Percentiles rank a stretch among this genome's conserved stretches.
These are phyloP conservation scores for Aphyosemion australe DNA, from an alignment of 2,113 vertebrate species.

Conservation along the genomic window DNA sequence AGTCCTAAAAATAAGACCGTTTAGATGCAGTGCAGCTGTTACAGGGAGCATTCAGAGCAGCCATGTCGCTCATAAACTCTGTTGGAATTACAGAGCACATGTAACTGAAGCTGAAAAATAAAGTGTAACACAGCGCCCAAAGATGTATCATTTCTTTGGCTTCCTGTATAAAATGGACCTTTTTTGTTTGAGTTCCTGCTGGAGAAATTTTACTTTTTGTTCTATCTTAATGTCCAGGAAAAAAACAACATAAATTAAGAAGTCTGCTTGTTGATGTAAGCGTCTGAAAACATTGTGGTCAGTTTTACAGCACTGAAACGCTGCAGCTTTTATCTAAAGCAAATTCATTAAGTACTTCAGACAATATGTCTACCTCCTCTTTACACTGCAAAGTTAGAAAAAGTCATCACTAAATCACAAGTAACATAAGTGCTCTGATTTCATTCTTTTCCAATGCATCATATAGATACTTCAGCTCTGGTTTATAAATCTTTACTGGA, in stretches of 20 bases:
- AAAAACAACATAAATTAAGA: background rate
- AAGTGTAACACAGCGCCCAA: constrained; percentile 7
- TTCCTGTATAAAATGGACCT: background rate
- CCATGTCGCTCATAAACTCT: constrained; percentile 5
- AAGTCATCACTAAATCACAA: background rate
- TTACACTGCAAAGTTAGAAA: background rate
- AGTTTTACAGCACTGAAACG: background rate
- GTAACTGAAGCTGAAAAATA: constrained; percentile 15
- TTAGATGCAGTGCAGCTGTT: constrained; percentile 18
- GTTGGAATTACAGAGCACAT: constrained; percentile 27
- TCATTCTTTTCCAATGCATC: background rate
- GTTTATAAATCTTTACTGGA: background rate
- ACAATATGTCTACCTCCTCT: background rate
- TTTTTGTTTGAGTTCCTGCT: background rate
- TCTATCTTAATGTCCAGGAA: constrained; percentile 3
- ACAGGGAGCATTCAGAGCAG: constrained; percentile 10
- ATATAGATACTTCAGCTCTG: background rate
- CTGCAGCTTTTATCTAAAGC: constrained; percentile 15
- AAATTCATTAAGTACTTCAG: background rate
- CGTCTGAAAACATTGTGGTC: background rate
- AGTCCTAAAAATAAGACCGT: constrained; percentile 12
- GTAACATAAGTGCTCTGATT: background rate
- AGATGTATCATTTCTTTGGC: constrained; percentile 6
- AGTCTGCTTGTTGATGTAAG: background rate
- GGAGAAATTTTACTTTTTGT: constrained; percentile 25